Evolutionary conservation across 1,140 invertebrate species (phyloP), one percentile per base, ranked within the genome.

Genomic region (Temnothorax longispinosus): DNA sequence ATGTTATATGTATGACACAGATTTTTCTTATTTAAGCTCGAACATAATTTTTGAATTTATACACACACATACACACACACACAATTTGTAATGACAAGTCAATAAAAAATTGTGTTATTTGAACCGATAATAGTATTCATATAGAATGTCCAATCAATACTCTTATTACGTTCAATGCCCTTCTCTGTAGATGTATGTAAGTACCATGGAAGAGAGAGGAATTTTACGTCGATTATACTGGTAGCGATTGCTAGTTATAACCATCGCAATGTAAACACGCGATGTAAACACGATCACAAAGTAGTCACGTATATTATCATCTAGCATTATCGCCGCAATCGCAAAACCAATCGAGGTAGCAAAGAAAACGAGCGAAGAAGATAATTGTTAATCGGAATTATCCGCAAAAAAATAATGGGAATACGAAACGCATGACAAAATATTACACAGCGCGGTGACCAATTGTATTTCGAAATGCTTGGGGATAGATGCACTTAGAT

Each of bases 211-310:
- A 13, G 18, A 60, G 13, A 15, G 54, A n/a, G 5, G 15, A 47
- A 35, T 18, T 50, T 74, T 58, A 58, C 3, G 27, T 60, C 13
- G 67, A 74, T 38, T 56, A 81, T 15, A 56, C 21, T 32, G 21
- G 65, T 38, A 69, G 44, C 47, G 11, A 21, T 67, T 15, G 77
- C 38, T 18, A 21, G 15, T 84, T 84, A 13, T 75, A 62, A 84
- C 32, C 44, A 60, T 58, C 18, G 80, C 52, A 82, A 38, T 58
- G 69, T 58, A 74, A 82, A 82, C 67, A 47, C 52, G 52, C 52
- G n/a, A n/a, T 18, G 52, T n/a, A 54, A n/a, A 54, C 52, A n/a
- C 4, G 15, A n/a, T 15, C 5, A 15, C 4, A 5, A 84, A 60
- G 47, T 82, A 72, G 11, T 75, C 54, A 21, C n/a, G 18, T 18